phyloP scores from a whole-genome alignment of 2,888 invertebrate species.

The Nomada lathburiana region DNA sequence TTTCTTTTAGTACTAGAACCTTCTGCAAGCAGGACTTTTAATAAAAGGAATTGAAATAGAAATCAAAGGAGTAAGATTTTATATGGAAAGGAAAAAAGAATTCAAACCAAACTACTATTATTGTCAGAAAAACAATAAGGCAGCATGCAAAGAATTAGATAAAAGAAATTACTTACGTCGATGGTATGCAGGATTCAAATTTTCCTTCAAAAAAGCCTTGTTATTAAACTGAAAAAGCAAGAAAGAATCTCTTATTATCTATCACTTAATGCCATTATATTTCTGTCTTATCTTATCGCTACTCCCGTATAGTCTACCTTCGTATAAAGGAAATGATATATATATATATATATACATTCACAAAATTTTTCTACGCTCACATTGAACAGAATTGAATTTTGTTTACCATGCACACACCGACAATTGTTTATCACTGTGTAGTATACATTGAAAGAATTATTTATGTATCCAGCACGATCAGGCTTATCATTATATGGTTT shows the following conservation, averaged over 20 bases:
- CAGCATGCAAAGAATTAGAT: constrained; percentile 48
- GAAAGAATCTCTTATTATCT: constrained; percentile 47
- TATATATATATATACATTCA: not conserved
- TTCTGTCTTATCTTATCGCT: constrained; percentile 67
- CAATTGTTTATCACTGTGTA: not conserved
- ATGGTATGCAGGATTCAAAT: constrained; percentile 41
- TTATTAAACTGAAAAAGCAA: constrained; percentile 60
- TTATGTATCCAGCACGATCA: constrained; percentile 3
- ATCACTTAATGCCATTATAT: constrained; percentile 27
- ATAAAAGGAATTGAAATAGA: constrained; percentile 21
- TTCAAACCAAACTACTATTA: constrained; percentile 47
- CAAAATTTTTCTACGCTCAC: not conserved
- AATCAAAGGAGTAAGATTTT: constrained; percentile 28
- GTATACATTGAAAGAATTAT: constrained; percentile 7
- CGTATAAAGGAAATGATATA: constrained; percentile 23
- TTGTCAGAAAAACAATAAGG: constrained; percentile 27
- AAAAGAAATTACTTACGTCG: constrained; percentile 60
- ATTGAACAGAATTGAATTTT: not conserved
- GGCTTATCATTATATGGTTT: constrained; percentile 73
- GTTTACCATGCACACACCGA: not conserved
- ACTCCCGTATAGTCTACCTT: constrained; percentile 27
- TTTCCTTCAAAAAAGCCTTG: constrained; percentile 52
- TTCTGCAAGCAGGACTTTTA: constrained; percentile 39
- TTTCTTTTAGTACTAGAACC: constrained; percentile 8
- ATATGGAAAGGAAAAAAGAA: constrained; percentile 25